Base-by-base conservation (phyloP, 2,797 vertebrate genomes). In the Taenioides sp. region DNA sequence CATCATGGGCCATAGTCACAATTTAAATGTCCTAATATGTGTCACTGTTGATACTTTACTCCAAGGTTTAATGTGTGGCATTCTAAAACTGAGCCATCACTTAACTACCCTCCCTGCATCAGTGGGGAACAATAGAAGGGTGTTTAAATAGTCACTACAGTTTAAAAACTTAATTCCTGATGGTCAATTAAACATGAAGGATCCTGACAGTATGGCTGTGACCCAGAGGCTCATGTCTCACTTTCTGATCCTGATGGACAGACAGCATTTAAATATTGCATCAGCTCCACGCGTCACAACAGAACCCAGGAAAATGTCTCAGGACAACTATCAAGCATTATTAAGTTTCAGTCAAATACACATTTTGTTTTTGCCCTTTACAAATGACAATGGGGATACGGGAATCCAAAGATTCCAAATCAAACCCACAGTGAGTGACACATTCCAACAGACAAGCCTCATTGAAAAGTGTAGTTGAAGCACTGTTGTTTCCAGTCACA, bases 141-240 rank as follows among this genome's bases (percentile, higher is more conserved):
- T 65, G 43, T 65, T 65, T 65, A 65, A 65, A 65, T 49, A 20
- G 22, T 25, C 52, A 23, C 20, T 55, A 25, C 71, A 64, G 43
- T 66, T 82, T 61, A 67, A 79, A 58, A 9, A 91, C 82, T 66
- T 80, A 88, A 91, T 80, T 92, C 89, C 79, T 23, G 70, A 55
- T 37, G 65, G 62, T 76, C 81, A 65, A 86, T 93, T 85, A 92
- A 92, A 89, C 89, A 89, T 93, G 85, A 76, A 91, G 79, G 43
- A 81, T 76, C 60, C 37, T 80, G 84, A 76, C 67, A 67, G 77
- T 73, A 64, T 61, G 20, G 66, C 75, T 71, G 78, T 82, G 84
- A 89, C 76, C 71, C 57, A 65, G 50, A 80, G 84, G 67, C 76
- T 85, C 80, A 73, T 85, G 80, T 88, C 91, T 78, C 83, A 77